Base-by-base conservation (phyloP, 2,113 vertebrate species). In the Oncorhynchus mykiss region DNA sequence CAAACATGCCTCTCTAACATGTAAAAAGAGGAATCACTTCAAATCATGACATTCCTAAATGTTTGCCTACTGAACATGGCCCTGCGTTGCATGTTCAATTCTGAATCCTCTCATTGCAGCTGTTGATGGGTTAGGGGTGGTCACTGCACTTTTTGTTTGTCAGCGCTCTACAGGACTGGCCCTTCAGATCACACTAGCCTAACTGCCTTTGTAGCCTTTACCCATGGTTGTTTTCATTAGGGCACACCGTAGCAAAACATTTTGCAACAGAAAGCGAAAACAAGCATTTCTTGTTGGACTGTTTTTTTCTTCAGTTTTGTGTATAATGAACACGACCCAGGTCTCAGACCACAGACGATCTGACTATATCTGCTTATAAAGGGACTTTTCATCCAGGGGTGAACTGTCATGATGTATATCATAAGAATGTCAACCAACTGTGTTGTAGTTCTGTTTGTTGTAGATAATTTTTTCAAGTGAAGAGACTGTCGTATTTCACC, bases 101-200 rank as follows among this genome's bases (percentile, higher is more conserved):
- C 8, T 29, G 7, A 14, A 24, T 29, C 64, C n/a, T 24, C 8
- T 13, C 62, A 1, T 16, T 14, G 65, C 24, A 67, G 25, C 22
- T 68, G 27, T 31, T 24, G 14, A 22, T 72, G 68, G 49, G 75
- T 11, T 73, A 9, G 31, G 22, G 29, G 22, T 13, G 4, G 20
- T 75, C 59, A 71, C 68, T 74, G 34, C 80, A 70, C 31, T 78
- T 29, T 34, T 4, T 54, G 31, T 76, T 62, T 45, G 27, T 54
- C 48, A 71, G 62, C 59, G 22, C 68, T 70, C 84, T 85, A 79
- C 62, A 65, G n/a, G 34, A 73, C 64, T 34, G 39, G 68, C 51
- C n/a, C 4, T 75, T 72, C 31, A 18, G 62, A 81, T 78, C 34
- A 72, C 67, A 73, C 60, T 67, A 75, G 67, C 13, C 62, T 59